Conservation (phyloP, 2,113 vertebrate species). For the mouse (Mus musculus) region GRCm39 chr7:29649001-29649500, state of each 20-base stretch:
- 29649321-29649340: no score
- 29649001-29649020: no score
- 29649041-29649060: no score
- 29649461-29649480: background rate
- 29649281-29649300: background rate
- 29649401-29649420: background rate
- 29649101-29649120: background rate
- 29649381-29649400: background rate
- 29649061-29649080: background rate
- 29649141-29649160: background rate
- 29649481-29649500: background rate
- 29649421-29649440: background rate
- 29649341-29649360: no score
- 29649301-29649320: background rate
- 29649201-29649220: background rate
- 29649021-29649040: no score
- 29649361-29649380: no score
- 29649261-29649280: background rate
- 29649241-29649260: background rate
- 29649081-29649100: background rate
- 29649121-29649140: background rate
- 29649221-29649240: background rate
- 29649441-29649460: background rate
- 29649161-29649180: no score
- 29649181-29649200: background rate